phyloP scores from a whole-genome alignment of 2,888 invertebrate species.

The Latrodectus hesperus region DNA sequence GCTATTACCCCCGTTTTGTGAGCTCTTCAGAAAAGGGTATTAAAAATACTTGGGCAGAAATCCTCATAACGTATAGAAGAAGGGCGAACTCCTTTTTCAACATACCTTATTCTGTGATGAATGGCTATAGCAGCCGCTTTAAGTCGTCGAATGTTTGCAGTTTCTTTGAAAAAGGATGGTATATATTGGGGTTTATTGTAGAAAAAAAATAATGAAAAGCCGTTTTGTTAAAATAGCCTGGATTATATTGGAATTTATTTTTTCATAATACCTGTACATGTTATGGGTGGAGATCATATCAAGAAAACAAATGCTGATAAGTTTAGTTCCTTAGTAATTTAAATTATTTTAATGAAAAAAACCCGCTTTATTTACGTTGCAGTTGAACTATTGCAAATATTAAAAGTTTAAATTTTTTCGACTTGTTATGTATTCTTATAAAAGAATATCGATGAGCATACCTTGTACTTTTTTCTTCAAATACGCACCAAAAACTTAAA shows the following conservation, averaged over 20 bases:
- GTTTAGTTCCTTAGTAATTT: too few relatives aligned
- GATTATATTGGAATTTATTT: constrained; percentile 4
- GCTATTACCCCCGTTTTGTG: constrained; percentile 8
- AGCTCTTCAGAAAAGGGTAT: constrained; percentile 1
- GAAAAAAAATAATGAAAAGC: constrained; percentile 2
- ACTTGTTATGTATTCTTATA: too few relatives aligned
- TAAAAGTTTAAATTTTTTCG: too few relatives aligned
- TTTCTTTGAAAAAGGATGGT: background rate
- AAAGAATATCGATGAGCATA: too few relatives aligned
- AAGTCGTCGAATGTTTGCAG: background rate
- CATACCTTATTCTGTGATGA: background rate
- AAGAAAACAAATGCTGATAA: too few relatives aligned
- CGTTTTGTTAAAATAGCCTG: constrained; percentile 4
- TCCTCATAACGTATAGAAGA: background rate
- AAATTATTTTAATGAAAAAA: too few relatives aligned
- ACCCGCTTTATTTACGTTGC: too few relatives aligned
- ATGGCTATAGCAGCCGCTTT: background rate
- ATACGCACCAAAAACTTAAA: too few relatives aligned
- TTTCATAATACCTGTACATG: background rate
- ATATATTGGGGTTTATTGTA: constrained; percentile 12
- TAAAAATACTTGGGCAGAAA: constrained; percentile 22
- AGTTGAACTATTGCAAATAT: too few relatives aligned
- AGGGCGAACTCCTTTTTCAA: background rate
- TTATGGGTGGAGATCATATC: too few relatives aligned
- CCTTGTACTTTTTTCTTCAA: too few relatives aligned